A percentile compares a stretch with the other conserved stretches of the same genome.
phyloP scores from a whole-genome alignment of 1,140 invertebrate species.

The Lanistes nyassanus region DNA sequence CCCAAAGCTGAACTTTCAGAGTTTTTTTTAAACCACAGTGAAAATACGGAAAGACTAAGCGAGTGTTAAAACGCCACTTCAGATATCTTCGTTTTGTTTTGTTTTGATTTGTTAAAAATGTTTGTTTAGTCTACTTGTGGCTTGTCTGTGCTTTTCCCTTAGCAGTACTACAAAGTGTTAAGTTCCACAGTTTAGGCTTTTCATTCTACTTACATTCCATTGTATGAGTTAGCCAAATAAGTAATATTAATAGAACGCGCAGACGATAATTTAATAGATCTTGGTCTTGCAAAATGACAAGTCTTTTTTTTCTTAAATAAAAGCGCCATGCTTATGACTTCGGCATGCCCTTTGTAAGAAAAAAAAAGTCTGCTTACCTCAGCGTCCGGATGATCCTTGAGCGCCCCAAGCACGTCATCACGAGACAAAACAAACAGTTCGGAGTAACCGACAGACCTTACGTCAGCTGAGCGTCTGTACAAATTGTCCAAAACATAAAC shows the following conservation, averaged over 20 bases:
- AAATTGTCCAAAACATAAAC: constrained; percentile 23
- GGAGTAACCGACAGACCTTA: constrained; percentile 94
- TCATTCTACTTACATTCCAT: no score
- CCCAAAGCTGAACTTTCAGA: no score
- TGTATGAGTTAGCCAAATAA: background rate
- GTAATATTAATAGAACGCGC: background rate
- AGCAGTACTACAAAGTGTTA: no score
- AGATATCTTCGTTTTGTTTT: no score
- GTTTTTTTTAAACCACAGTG: no score
- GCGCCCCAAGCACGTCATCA: constrained; percentile 92
- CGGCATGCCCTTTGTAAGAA: no score
- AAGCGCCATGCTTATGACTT: no score
- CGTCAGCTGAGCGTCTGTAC: constrained; percentile 91
- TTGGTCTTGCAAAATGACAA: background rate
- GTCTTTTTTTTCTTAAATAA: no score
- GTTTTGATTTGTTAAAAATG: no score
- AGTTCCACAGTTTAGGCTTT: background rate
- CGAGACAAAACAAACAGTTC: constrained; percentile 94
- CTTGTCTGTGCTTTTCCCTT: no score
- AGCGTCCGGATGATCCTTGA: constrained; percentile 97
- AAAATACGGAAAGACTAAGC: no score
- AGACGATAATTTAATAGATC: background rate
- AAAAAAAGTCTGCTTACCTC: constrained; percentile 74
- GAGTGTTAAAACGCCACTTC: no score
- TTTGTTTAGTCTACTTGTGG: background rate